Base-by-base conservation (phyloP, 2,888 invertebrate genomes). In the Agelastica alni region DNA sequence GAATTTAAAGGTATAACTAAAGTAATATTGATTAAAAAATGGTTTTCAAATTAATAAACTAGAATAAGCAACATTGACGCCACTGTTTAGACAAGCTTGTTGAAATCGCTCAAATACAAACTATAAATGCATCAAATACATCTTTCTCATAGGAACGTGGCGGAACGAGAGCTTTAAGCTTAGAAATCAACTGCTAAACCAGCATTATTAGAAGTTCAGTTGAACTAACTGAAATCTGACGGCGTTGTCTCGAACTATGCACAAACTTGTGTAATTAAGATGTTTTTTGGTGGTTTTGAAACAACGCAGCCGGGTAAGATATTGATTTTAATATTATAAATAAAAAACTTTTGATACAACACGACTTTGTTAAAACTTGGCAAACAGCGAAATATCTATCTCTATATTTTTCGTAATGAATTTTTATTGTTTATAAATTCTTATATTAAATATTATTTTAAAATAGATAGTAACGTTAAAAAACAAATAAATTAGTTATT, bases 191-290 rank as follows among this genome's bases (percentile, higher is more conserved):
- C 4, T 32, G 20, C 31, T 44, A 32, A 44, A 20, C 32, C 5
- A 17, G 32, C 12, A 14, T 44, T 44, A 44, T 44, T 32, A 44
- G 17, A 4, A 44, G 32, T 31, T 44, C 13, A n/a, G 44, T 20
- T 17, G 13, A 31, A 44, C 20, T 12, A 12, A 12, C 37, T 20
- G 9, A 20, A 44, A 44, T 44, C 18, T 18, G 13, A 32, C 12
- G 12, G 12, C 18, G 44, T 9, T 18, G 17, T 44, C 26, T 20
- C 10, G 20, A 44, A 44, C 44, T 44, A 44, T 31, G 28, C 28
- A 7, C 26, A 7, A 28, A 42, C 18, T 44, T 44, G 32, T 30
- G 20, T 44, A 44, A 31, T 44, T 44, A 43, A 31, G 31, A 43
- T 17, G 32, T 44, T 44, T 44, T 44, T 44, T 13, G 7, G 4